phyloP scores from a whole-genome alignment of 2,888 invertebrate genomes.

The Conchocele bisecta region DNA sequence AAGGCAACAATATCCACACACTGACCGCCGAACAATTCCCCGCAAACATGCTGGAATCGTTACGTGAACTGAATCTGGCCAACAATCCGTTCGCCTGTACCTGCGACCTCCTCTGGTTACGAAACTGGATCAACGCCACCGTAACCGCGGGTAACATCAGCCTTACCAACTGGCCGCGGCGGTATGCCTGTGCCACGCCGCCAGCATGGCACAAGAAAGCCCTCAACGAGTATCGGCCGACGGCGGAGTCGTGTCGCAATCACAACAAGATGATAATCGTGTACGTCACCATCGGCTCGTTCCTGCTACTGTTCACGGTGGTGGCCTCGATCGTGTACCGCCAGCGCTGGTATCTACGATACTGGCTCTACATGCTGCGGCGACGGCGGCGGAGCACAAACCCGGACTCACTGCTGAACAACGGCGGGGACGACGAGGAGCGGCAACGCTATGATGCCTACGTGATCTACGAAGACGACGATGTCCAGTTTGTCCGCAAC shows the following conservation, averaged over 20 bases:
- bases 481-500: constrained; percentile 2
- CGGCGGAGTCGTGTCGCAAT: not conserved
- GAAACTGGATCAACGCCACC: constrained; percentile 30
- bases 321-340: not conserved
- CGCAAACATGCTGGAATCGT: not conserved
- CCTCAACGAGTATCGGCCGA: not conserved
- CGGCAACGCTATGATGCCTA: constrained; percentile 13
- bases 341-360: constrained; percentile 14
- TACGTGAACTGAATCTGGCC: not conserved
- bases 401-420: too few relatives aligned
- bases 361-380: not conserved
- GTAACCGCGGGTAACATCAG: too few relatives aligned
- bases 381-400: not conserved
- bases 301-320: not conserved
- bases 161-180: not conserved
- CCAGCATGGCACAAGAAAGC: not conserved
- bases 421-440: not conserved
- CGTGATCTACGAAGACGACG: constrained; percentile 25
- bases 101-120: constrained; percentile 25
- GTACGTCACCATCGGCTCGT: not conserved
- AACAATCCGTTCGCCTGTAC: constrained; percentile 20
- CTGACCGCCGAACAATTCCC: constrained; percentile 3
- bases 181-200: not conserved
- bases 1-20: constrained; percentile 11
- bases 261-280: not conserved